Percentiles rank a stretch among this genome's conserved stretches.
Evolutionary conservation across 2,888 invertebrate species (phyloP).

Genomic region (Mayetiola destructor): DNA sequence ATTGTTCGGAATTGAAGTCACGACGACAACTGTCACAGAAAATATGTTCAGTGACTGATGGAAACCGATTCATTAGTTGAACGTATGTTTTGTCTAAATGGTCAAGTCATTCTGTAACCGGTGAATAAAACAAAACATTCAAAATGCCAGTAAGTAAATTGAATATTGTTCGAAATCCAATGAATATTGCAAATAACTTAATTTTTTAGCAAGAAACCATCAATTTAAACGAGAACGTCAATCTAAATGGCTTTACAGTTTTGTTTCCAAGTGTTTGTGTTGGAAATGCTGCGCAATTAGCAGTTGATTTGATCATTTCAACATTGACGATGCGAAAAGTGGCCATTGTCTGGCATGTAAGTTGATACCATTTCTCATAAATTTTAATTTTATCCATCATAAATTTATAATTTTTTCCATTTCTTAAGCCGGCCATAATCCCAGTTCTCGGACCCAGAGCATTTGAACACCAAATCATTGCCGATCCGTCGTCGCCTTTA

Average conservation of each 20-base stretch:
- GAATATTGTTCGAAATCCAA: neutral
- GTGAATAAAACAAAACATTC: neutral
- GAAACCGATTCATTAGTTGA: no score
- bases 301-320: conserved; percentile 67
- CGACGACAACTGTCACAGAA: no score
- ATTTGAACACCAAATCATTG: conserved; percentile 42
- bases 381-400: neutral
- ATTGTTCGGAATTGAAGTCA: no score
- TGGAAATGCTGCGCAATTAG: conserved; percentile 84
- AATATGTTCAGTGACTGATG: no score
- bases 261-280: conserved; percentile 70
- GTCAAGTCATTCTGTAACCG: conserved; percentile 6
- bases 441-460: conserved; percentile 71
- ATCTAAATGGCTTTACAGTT: conserved; percentile 40
- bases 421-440: conserved; percentile 45
- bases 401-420: neutral
- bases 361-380: no score
- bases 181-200: neutral
- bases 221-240: conserved; percentile 31
- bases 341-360: conserved; percentile 50
- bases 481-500: conserved; percentile 20
- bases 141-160: neutral
- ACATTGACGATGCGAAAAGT: conserved; percentile 52
- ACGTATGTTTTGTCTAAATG: no score
- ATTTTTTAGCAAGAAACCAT: conserved; percentile 24